Conservation (phyloP, 1,140 invertebrate species). For the Formica selysi region DNA sequence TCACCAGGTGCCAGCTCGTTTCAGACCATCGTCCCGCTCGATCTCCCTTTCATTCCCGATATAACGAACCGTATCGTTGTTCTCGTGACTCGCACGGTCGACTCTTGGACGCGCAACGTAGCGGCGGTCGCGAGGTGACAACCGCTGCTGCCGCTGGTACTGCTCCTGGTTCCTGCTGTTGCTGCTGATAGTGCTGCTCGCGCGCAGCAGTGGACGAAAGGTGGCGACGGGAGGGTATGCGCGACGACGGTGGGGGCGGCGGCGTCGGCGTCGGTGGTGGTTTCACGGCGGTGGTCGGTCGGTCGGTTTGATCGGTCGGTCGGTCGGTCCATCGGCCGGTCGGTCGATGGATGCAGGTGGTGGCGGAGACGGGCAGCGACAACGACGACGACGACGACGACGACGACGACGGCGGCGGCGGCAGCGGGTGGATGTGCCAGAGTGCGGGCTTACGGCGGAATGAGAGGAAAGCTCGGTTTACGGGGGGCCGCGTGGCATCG, state of each 20-base stretch:
- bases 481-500: conserved; percentile 80
- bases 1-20: neutral
- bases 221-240: conserved; percentile 46
- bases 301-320: conserved; percentile 60
- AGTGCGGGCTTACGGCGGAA: conserved; percentile 82
- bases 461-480: conserved; percentile 83
- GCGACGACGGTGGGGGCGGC: conserved; percentile 44
- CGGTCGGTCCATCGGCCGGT: conserved; percentile 70
- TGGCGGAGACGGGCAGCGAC: neutral
- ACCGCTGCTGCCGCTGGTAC: conserved; percentile 57
- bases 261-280: conserved; percentile 51
- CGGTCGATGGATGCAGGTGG: conserved; percentile 64
- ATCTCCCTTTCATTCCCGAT: neutral
- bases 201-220: conserved; percentile 46
- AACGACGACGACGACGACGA: neutral
- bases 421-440: conserved; percentile 79
- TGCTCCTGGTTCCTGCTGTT: conserved; percentile 61
- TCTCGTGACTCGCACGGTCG: conserved; percentile 23
- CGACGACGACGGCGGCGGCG: neutral
- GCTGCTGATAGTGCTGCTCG: conserved; percentile 57
- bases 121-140: conserved; percentile 58
- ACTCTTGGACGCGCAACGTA: conserved; percentile 32
- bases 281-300: conserved; percentile 60
- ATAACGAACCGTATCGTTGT: neutral
- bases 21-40: neutral